Percentiles rank a stretch among this genome's conserved stretches.
phyloP scores from a whole-genome alignment of 2,113 vertebrate species.

The Ciconia maguari region DNA sequence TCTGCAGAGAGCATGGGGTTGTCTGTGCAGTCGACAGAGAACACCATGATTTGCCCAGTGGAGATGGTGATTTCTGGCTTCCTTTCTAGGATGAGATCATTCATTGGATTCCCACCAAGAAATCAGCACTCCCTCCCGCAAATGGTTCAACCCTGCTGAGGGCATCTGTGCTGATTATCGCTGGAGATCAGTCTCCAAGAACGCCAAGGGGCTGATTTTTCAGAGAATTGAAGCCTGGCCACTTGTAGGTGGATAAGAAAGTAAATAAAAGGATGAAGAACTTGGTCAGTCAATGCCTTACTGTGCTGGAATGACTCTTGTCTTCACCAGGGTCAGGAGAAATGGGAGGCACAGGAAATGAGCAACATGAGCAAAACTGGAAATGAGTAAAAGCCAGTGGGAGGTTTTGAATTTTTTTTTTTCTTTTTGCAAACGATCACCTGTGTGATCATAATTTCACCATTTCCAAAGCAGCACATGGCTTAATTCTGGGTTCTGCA shows the following conservation, averaged over 20 bases:
- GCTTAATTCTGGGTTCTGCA: not conserved
- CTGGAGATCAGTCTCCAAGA: not conserved
- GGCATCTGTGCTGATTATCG: slow-evolving; percentile 57
- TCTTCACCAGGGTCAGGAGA: not conserved
- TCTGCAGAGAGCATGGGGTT: not conserved
- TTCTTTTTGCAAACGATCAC: not conserved
- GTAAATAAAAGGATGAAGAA: not conserved
- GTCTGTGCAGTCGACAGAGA: not conserved
- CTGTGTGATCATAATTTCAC: not conserved
- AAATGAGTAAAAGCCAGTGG: not conserved
- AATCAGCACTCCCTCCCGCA: not conserved
- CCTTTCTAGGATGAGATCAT: slow-evolving; percentile 26
- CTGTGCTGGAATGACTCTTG: not conserved
- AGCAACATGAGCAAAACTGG: not conserved
- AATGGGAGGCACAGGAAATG: not conserved
- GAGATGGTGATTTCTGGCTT: slow-evolving; percentile 31
- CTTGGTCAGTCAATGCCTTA: not conserved
- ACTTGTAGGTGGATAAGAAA: not conserved
- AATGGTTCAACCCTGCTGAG: slow-evolving; percentile 41
- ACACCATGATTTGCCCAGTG: not conserved
- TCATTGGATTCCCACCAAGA: slow-evolving; percentile 28
- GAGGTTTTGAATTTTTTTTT: not conserved
- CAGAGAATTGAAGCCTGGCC: not conserved
- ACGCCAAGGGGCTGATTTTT: not conserved
- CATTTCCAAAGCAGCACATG: not conserved